Conservation (phyloP, 2,113 vertebrate genomes). For the Heptranchias perlo region DNA sequence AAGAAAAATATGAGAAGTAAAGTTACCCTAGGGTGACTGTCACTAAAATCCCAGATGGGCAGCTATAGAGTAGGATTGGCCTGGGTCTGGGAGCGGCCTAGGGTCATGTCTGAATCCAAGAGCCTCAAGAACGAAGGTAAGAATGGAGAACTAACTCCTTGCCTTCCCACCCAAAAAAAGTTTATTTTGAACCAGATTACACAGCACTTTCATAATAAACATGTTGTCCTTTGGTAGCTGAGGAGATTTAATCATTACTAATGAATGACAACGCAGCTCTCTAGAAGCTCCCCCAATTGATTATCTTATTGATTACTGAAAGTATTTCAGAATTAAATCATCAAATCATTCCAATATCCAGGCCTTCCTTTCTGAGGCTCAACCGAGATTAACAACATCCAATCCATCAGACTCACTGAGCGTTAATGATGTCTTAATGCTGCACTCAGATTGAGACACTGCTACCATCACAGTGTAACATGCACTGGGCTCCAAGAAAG, state of each 20-base stretch:
- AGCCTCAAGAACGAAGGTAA: background rate
- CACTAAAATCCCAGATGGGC: background rate
- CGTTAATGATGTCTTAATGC: background rate
- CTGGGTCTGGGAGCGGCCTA: background rate
- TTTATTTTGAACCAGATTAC: background rate
- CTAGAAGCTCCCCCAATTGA: background rate
- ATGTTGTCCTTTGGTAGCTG: background rate
- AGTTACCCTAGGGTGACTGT: background rate
- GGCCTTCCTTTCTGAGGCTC: background rate
- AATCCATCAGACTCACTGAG: background rate
- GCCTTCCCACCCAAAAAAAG: background rate
- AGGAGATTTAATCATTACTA: background rate
- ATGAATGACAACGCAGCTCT: background rate
- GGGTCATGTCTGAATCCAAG: background rate
- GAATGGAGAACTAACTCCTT: background rate
- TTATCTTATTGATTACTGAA: background rate
- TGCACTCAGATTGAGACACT: background rate
- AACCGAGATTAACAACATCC: background rate
- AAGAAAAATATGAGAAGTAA: background rate
- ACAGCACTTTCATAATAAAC: background rate
- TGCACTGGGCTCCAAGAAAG: background rate
- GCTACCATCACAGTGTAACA: too few species aligned
- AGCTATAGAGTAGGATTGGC: background rate
- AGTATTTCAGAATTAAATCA: slow-evolving; percentile 22
- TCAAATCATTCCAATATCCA: background rate